phyloP scores from a whole-genome alignment of 2,797 vertebrate species.

The Oreonectes daqikongensis region DNA sequence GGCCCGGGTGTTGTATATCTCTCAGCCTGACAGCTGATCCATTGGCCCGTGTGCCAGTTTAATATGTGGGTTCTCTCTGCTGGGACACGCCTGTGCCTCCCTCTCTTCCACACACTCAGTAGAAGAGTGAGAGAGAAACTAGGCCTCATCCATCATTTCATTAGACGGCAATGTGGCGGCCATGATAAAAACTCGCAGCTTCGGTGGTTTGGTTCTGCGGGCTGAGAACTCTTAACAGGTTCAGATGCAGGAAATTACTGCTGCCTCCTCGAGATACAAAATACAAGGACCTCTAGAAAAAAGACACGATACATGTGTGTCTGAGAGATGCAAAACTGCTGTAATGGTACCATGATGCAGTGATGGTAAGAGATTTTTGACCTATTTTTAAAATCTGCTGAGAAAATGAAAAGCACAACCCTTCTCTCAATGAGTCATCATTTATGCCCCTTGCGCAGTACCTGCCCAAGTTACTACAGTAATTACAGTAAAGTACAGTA shows the following conservation, averaged over 20 bases:
- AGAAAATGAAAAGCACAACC: background rate
- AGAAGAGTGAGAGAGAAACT: constrained; percentile 56
- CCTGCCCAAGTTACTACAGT: background rate
- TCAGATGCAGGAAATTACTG: constrained; percentile 47
- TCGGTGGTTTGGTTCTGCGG: constrained; percentile 42
- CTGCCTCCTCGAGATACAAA: constrained; percentile 43
- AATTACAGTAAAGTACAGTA: background rate
- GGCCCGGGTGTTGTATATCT: constrained; percentile 50
- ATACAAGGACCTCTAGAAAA: constrained; percentile 27
- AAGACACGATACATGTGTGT: background rate
- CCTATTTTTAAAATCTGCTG: background rate
- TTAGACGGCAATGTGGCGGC: constrained; percentile 51
- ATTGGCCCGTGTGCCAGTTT: constrained; percentile 40
- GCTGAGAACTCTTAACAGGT: constrained; percentile 47
- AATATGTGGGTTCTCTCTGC: constrained; percentile 46
- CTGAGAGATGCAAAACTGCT: background rate
- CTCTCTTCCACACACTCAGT: constrained; percentile 41
- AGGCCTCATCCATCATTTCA: constrained; percentile 64
- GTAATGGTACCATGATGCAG: background rate
- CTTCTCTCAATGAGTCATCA: too few relatives aligned
- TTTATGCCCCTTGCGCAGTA: background rate
- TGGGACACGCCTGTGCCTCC: constrained; percentile 17
- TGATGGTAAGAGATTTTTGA: background rate
- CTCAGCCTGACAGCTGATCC: constrained; percentile 55
- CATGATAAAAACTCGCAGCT: constrained; percentile 51